Base-by-base conservation (phyloP, 2,797 vertebrate genomes). In the Protonibea diacanthus region DNA sequence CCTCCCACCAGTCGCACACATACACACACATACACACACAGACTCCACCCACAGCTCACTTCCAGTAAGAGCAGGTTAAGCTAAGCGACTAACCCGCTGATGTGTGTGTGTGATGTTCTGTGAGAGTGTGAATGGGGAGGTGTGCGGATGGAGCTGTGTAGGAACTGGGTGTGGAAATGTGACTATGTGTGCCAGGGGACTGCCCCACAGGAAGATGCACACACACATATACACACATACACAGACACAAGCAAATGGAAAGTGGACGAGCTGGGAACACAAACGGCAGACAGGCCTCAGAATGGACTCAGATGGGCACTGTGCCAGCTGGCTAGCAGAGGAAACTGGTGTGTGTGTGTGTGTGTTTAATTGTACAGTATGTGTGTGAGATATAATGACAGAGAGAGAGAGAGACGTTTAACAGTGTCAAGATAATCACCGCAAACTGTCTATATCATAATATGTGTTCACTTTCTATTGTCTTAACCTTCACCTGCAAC, bases 141-240 rank as follows among this genome's bases (percentile, higher is more conserved):
- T 61, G 77, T 84, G 76, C 3, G 15, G 63, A 74, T 76, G 74
- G 55, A 71, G 82, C 66, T 67, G 10, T 74, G 21, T 14, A 65
- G 67, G 82, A 82, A 86, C 59, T 79, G 81, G 81, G 81, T 74
- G 79, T 90, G 83, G 78, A 88, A 74, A 81, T 81, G 53, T 44
- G 44, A 66, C 57, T 65, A 12, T 77, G 55, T 72, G 73, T 82
- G 78, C 81, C 81, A 82, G 65, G 48, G 80, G 78, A 81, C 67
- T 72, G 58, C 64, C 57, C 53, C 48, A 80, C 76, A 85, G 78
- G 73, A 85, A 87, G 44, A 80, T 20, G 2, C 38, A 25, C 62
- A 56, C 29, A 45, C 65, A 44, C 52, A 67, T 27, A 65, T 52
- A 65, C 56, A 42, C 49, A 62, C 40, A 69, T 40, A 67, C 52